These are phyloP conservation scores for Amphiura filiformis DNA, from an alignment of 35 echinoderm and acorn worm species.

Conservation along the genomic window DNA sequence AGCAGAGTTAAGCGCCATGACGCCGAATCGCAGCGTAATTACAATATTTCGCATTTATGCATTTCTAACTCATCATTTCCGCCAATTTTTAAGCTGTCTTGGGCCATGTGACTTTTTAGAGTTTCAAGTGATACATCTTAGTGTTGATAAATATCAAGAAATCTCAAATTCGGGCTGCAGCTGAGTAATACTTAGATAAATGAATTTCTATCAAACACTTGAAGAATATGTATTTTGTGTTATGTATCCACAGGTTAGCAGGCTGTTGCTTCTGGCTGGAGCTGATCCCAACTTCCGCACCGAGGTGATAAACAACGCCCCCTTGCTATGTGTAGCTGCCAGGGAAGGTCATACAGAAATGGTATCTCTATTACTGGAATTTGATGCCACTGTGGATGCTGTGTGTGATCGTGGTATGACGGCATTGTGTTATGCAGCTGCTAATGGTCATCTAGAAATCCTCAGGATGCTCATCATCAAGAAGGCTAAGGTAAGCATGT, in stretches of 20 bases:
- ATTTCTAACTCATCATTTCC: too few relatives aligned
- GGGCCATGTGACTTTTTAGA: too few relatives aligned
- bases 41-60: too few relatives aligned
- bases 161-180: too few relatives aligned
- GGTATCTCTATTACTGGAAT: slow-evolving; percentile 89
- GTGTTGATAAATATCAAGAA: too few relatives aligned
- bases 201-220: neutral
- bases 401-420: slow-evolving; percentile 84
- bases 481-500: slow-evolving; percentile 67
- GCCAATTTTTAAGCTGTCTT: too few relatives aligned
- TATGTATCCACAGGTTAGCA: slow-evolving; percentile 78
- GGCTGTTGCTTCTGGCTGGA: slow-evolving; percentile 82
- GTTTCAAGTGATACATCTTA: too few relatives aligned
- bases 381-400: slow-evolving; percentile 78
- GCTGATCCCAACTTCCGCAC: slow-evolving; percentile 85
- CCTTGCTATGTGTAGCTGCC: slow-evolving; percentile 79
- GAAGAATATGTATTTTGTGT: neutral
- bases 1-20: too few relatives aligned
- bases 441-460: slow-evolving; percentile 84
- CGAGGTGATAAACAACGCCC: slow-evolving; percentile 73
- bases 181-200: too few relatives aligned
- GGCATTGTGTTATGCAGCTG: slow-evolving; percentile 86
- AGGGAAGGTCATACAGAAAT: slow-evolving; percentile 91
- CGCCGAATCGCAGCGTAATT: too few relatives aligned
- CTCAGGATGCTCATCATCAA: slow-evolving; percentile 94